Evolutionary conservation across 2,888 invertebrate species (phyloP).

Genomic region (Leptopterna dolabrata): DNA sequence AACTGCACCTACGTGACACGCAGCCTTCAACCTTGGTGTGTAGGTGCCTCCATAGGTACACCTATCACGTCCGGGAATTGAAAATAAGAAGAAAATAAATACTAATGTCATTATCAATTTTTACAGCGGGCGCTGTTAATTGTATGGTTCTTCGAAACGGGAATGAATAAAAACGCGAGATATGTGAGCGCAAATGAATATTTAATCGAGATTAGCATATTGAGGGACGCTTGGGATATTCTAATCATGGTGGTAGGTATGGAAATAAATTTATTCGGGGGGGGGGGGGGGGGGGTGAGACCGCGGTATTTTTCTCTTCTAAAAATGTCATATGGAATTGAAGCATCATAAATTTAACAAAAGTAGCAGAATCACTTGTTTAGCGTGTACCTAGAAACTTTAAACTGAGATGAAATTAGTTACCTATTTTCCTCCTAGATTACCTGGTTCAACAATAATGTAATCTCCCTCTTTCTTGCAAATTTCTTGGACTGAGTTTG

Average conservation of each 20-base stretch:
- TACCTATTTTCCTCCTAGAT: too few relatives aligned
- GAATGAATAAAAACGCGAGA: neutral
- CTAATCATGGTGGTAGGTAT: neutral
- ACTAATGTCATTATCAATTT: slow-evolving; percentile 8
- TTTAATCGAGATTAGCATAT: neutral
- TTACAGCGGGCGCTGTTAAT: neutral
- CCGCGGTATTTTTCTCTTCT: too few relatives aligned
- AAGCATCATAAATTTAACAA: too few relatives aligned
- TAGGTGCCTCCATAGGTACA: too few relatives aligned
- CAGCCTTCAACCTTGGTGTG: neutral
- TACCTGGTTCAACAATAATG: too few relatives aligned
- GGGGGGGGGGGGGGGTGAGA: too few relatives aligned
- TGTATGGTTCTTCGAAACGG: neutral
- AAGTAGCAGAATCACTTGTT: too few relatives aligned
- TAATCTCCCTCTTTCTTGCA: too few relatives aligned
- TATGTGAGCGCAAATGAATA: neutral
- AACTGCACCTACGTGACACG: slow-evolving; percentile 15
- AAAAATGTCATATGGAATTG: too few relatives aligned
- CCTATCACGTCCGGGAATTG: neutral
- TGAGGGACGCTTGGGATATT: neutral
- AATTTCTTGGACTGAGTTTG: too few relatives aligned
- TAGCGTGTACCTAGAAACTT: too few relatives aligned
- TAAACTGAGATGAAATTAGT: too few relatives aligned
- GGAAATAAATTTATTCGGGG: neutral
- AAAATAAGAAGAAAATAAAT: neutral